Evolutionary conservation across 1,140 invertebrate genomes (phyloP).

Genomic region (Drosophila yakuba): DNA sequence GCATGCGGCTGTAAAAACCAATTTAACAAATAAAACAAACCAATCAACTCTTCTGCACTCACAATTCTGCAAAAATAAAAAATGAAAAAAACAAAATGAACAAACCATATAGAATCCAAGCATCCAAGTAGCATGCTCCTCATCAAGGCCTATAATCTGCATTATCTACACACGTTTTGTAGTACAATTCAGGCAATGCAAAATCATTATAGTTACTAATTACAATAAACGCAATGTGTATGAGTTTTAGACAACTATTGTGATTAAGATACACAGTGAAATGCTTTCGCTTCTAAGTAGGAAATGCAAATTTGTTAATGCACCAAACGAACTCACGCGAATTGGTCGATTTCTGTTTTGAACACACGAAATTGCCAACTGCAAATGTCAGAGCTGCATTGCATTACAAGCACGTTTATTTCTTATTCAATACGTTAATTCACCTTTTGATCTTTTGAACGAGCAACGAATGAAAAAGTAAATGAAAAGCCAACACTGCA

Average conservation of each 20-base stretch:
- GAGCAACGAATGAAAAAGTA: background rate
- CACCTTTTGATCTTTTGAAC: conserved; percentile 38
- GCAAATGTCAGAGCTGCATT: conserved; percentile 13
- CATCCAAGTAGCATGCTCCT: conserved; percentile 68
- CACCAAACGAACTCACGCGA: conserved; percentile 34
- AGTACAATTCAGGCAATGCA: conserved; percentile 24
- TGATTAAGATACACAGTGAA: conserved; percentile 23
- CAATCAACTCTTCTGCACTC: conserved; percentile 11
- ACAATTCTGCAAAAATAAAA: background rate
- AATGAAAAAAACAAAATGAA: background rate
- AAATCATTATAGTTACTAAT: conserved; percentile 18
- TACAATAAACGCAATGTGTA: conserved; percentile 14
- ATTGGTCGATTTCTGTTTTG: conserved; percentile 27
- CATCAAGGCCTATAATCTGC: conserved; percentile 34
- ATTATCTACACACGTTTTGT: conserved; percentile 29
- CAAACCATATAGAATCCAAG: conserved; percentile 59
- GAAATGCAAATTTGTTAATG: conserved; percentile 50
- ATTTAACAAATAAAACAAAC: conserved; percentile 21
- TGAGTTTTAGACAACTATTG: conserved; percentile 16
- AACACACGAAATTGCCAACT: conserved; percentile 9
- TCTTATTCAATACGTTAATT: conserved; percentile 3
- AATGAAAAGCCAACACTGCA: conserved; percentile 18
- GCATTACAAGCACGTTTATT: conserved; percentile 26
- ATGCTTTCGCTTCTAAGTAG: conserved; percentile 57
- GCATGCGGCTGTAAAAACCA: conserved; percentile 38